Base-by-base conservation (phyloP, 2,113 vertebrate species). In the Syngnathus floridae region DNA sequence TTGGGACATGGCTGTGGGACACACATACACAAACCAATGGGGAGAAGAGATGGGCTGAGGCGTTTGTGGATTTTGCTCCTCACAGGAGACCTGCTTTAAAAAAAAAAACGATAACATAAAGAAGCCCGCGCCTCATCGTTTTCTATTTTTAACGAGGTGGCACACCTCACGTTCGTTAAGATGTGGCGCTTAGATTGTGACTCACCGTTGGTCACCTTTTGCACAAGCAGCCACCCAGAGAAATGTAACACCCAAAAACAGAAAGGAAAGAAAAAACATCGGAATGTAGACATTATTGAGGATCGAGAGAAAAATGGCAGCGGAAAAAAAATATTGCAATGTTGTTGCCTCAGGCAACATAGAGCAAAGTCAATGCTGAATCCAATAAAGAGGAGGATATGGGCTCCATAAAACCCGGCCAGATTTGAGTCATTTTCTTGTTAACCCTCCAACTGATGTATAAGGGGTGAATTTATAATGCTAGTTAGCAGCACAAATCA, bases 361-460 rank as follows among this genome's bases (percentile, higher is more conserved):
- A 43, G 58, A 38, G 38, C 37, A 22, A 61, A 61, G 40, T 38
- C 57, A 60, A 40, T 61, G n/a, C 54, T 56, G 16, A 61, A 14
- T 43, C 21, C 59, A 43, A 61, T 61, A 61, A 61, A 61, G 40
- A 26, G 5, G 10, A 9, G 5, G 13, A 21, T 61, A 43, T 26
- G 16, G 59, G 3, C 6, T 4, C 21, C 21, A 26, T 61, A 61
- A 61, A 61, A 61, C 6, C 21, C 16, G 21, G 22, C 59, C 19
- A 26, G 21, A 61, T 61, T 43, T 26, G 14, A 10, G n/a, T 45
- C 13, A 43, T 61, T 61, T 22, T 40, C 59, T 61, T 61, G 59
- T 61, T 43, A 61, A 61, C 19, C 22, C 21, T 11, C 37, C 37
- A 61, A 61, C 38, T 61, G 26, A 26, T 56, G 26, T 14, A 56